Percentiles rank a stretch among this genome's conserved stretches.
Conservation (phyloP, 2,113 vertebrate genomes). For the Perca flavescens region DNA sequence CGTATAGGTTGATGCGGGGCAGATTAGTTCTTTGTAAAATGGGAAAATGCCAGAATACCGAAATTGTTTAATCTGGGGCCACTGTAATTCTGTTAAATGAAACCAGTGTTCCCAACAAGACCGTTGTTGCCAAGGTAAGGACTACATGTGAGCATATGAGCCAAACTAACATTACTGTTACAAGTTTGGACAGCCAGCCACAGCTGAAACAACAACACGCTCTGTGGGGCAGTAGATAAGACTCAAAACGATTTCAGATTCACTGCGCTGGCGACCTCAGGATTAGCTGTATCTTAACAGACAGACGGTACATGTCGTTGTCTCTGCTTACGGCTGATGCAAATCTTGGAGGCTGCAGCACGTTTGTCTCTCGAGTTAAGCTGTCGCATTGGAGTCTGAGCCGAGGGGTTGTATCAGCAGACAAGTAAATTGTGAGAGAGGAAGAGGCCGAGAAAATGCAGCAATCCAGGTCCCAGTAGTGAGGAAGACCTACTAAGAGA, state of each 20-base stretch:
- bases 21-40: no score
- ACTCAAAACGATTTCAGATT: slow-evolving; percentile 40
- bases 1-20: neutral
- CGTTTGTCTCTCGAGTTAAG: slow-evolving; percentile 17
- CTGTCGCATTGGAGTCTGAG: neutral
- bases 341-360: slow-evolving; percentile 30
- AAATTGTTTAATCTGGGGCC: no score
- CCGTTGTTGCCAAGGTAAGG: neutral
- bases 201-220: slow-evolving; percentile 43
- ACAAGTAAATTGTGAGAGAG: neutral
- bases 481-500: neutral
- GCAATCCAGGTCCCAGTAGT: neutral
- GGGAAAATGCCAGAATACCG: neutral
- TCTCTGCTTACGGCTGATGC: slow-evolving; percentile 11
- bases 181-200: slow-evolving; percentile 22
- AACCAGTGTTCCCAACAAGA: neutral
- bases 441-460: neutral
- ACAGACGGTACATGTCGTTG: slow-evolving; percentile 14
- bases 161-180: slow-evolving; percentile 4
- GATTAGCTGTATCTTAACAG: slow-evolving; percentile 29
- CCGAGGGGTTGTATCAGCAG: neutral
- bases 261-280: slow-evolving; percentile 34
- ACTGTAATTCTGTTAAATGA: neutral
- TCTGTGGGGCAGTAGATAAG: slow-evolving; percentile 43
- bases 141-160: neutral